Base-by-base conservation (phyloP, 2,888 invertebrate genomes). In the Oscheius sp. region DNA sequence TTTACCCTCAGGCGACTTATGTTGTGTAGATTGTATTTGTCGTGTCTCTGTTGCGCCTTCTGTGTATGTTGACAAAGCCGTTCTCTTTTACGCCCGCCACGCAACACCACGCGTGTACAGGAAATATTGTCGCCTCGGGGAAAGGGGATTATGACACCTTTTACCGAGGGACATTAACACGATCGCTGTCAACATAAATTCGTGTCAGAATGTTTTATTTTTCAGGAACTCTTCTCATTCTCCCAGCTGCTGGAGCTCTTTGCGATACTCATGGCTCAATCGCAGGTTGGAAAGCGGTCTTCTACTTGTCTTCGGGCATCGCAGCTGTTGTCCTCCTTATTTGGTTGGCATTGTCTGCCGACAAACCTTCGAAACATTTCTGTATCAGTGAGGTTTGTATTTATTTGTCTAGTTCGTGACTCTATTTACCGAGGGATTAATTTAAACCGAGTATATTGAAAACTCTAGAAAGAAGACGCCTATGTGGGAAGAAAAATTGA, bases 281-380 rank as follows among this genome's bases (percentile, higher is more conserved):
- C 49, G 79, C 77, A 41, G 86, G 86, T 25, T 87, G 86, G 86
- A 84, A 83, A 29, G 76, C 81, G 9, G 85, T 86, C 69, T 87
- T 87, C 77, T 85, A 85, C 71, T 69, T 87, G 9, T 85, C 85
- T 1, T 82, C 85, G n/a, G 70, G 79, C 1, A 81, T 86, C 35
- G 84, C 81, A 35, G 77, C 80, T 25, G 61, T 77, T n/a, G 81
- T 87, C 45, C 74, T 86, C 23, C 41, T 87, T 27, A 80, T 84
- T n/a, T 87, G 87, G 87, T 59, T 86, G 3, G 49, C 85, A 3
- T 74, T 85, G 46, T 81, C 84, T 9, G 87, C 87, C n/a, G 87
- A 87, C 69, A 87, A 87, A 73, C 87, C 87, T 23, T 84, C 85
- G 18, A 87, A 87, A 72, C 86, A 87, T 59, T 81, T 81, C 41